Percentiles rank a stretch among this genome's conserved stretches.
Conservation (phyloP, 2,113 vertebrate genomes). For the Heloderma charlesbogerti region DNA sequence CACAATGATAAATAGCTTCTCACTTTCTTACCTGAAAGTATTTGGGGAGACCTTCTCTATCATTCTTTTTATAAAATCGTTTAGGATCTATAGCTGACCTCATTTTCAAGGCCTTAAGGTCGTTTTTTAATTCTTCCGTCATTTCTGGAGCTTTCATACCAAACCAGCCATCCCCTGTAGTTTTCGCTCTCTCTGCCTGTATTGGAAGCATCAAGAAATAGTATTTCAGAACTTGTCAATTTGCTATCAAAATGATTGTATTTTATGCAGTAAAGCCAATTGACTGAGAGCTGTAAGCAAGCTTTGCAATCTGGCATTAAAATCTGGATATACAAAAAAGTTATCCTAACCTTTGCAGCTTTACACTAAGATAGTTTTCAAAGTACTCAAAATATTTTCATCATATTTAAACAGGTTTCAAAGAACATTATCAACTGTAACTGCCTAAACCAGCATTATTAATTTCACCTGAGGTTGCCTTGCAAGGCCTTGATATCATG, state of each 20-base stretch:
- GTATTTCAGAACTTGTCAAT: not conserved
- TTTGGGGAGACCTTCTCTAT: conserved; percentile 93
- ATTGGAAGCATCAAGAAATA: conserved; percentile 44
- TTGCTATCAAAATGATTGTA: not conserved
- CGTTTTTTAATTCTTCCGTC: conserved; percentile 89
- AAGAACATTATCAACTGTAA: not conserved
- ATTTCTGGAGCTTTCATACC: conserved; percentile 97
- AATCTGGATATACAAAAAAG: not conserved
- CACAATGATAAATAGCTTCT: not conserved
- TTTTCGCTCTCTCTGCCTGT: conserved; percentile 88
- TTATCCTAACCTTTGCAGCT: not conserved
- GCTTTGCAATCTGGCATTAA: conserved; percentile 28
- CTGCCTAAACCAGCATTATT: not conserved
- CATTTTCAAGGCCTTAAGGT: conserved; percentile 92
- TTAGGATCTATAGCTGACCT: conserved; percentile 92
- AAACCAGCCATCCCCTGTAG: conserved; percentile 92
- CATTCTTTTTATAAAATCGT: conserved; percentile 97
- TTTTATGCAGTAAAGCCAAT: not conserved
- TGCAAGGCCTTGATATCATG: not conserved
- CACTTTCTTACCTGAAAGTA: conserved; percentile 90
- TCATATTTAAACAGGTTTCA: not conserved
- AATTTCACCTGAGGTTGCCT: not conserved
- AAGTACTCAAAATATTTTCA: not conserved
- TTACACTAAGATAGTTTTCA: not conserved
- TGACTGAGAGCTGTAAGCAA: conserved; percentile 5